Base-by-base conservation (phyloP, 2,113 vertebrate species). In the Nannospalax galili region DNA sequence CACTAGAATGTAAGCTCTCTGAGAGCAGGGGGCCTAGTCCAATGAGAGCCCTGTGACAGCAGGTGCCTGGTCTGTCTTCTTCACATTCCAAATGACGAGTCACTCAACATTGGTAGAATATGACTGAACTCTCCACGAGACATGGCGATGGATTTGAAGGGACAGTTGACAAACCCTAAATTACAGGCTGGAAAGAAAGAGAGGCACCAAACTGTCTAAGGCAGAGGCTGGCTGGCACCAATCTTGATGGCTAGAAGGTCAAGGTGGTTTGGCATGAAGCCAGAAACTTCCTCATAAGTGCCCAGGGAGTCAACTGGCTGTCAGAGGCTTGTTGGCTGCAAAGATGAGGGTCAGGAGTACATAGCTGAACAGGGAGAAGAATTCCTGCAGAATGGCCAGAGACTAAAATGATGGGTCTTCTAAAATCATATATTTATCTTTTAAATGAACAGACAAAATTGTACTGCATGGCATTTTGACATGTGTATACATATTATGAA, bases 181-280 rank as follows among this genome's bases (percentile, higher is more conserved):
- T 87, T 87, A 90, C 35, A 93, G 80, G 37, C 80, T 88, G 72
- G 80, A 32, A 84, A 58, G 80, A 84, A 93, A 87, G 69, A 40
- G 52, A 84, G 87, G 67, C 73, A 65, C 82, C 26, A 1, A 86
- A 88, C 84, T 37, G 72, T 93, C 77, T 75, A 78, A 80, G 37
- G 65, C 22, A 9, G 84, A 45, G 62, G 28, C 42, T 17, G 35
- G 92, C 45, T 77, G 67, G 65, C 78, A 80, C 22, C 22, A 73
- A 58, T n/a, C 9, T 6, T 28, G 35, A 26, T 35, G 69, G 62
- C 73, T 26, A 1, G 32, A n/a, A 52, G 60, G 65, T 90, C 52
- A n/a, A 75, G 67, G 81, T 37, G 60, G 42, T 78, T 74, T 87
- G 84, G 84, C 58, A 14, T 58, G 62, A 16, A 91, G 2, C 74